Evolutionary conservation across 2,888 invertebrate genomes (phyloP).

Genomic region (Tuta absoluta): DNA sequence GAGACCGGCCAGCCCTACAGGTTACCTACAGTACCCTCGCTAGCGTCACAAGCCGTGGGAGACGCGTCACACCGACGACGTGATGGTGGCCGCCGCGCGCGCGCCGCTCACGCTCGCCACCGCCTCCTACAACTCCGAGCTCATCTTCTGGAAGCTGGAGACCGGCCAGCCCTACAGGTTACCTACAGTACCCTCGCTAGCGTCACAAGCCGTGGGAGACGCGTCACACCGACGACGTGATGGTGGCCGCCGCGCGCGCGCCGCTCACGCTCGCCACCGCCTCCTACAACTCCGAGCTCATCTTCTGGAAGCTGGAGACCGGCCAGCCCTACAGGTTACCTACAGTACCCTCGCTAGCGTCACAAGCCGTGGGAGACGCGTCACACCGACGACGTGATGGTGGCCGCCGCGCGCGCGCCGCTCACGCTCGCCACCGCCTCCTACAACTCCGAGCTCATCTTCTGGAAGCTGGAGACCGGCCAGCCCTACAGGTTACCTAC

Average conservation of each 20-base stretch:
- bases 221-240: conserved; percentile 88
- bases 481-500: conserved; percentile 83
- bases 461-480: conserved; percentile 92
- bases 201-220: conserved; percentile 84
- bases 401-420: conserved; percentile 84
- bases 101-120: too few species aligned
- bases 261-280: conserved; percentile 88
- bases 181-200: conserved; percentile 29
- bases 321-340: conserved; percentile 85
- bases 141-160: too few species aligned
- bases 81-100: too few species aligned
- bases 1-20: too few species aligned
- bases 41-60: conserved; percentile 84
- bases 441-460: conserved; percentile 89
- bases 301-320: conserved; percentile 91
- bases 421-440: conserved; percentile 87
- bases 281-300: conserved; percentile 89
- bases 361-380: conserved; percentile 85
- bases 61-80: conserved; percentile 83
- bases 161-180: too few species aligned
- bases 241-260: conserved; percentile 83
- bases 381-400: conserved; percentile 88
- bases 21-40: too few species aligned
- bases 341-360: neutral
- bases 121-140: too few species aligned